These are phyloP conservation scores for Hafferia zeledoni DNA, from an alignment of 2,797 vertebrate species.

Conservation along the genomic window DNA sequence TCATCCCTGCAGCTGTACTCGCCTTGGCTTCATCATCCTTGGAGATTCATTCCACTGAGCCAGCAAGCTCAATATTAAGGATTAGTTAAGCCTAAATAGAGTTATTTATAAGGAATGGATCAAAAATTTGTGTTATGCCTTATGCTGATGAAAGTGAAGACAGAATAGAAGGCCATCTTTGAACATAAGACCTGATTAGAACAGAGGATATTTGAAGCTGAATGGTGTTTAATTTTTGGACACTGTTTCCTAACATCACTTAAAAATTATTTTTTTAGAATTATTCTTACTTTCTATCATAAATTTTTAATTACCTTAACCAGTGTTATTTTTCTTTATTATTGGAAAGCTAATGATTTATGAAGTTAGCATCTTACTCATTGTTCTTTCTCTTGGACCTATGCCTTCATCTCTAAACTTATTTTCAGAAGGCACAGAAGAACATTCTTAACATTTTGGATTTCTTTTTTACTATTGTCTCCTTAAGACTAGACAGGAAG, in stretches of 20 bases:
- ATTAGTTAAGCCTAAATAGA: neutral
- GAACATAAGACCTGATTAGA: neutral
- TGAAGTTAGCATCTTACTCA: neutral
- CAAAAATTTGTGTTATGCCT: neutral
- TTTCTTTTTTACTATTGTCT: neutral
- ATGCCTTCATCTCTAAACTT: neutral
- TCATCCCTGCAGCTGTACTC: neutral
- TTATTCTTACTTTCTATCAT: neutral
- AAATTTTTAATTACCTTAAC: neutral
- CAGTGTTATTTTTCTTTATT: neutral
- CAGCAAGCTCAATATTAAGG: neutral
- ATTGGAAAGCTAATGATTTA: neutral
- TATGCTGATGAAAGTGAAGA: neutral
- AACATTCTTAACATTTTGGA: neutral
- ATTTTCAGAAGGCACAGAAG: neutral
- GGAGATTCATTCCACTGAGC: neutral
- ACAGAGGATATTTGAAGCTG: neutral
- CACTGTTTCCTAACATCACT: neutral
- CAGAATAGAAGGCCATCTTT: neutral
- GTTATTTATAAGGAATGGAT: neutral
- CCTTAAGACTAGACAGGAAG: rapidly evolving
- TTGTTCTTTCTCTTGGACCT: neutral
- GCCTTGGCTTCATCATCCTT: neutral
- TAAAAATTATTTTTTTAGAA: neutral
- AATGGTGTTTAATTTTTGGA: neutral